These are phyloP conservation scores for Listronotus oregonensis DNA, from an alignment of 1,140 invertebrate genomes.

Conservation along the genomic window DNA sequence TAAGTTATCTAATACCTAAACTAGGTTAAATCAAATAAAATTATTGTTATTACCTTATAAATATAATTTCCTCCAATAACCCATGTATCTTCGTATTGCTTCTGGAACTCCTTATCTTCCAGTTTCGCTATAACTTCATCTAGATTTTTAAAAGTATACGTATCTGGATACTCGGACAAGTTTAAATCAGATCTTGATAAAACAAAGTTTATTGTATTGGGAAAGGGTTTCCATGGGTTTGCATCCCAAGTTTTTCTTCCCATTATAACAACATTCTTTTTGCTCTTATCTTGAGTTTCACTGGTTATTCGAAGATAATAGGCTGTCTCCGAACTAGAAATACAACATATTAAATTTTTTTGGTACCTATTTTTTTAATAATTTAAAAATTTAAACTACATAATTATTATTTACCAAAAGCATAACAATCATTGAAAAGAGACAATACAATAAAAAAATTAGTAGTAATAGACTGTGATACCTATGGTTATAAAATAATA, in stretches of 20 bases:
- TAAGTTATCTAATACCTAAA: too few species aligned
- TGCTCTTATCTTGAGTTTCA: constrained; percentile 62
- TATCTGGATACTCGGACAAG: constrained; percentile 63
- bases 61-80: constrained; percentile 81
- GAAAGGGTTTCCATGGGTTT: constrained; percentile 83
- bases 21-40: too few species aligned
- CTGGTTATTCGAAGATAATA: constrained; percentile 83
- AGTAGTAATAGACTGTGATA: too few species aligned
- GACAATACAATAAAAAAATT: too few species aligned
- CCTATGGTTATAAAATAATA: too few species aligned
- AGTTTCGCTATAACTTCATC: constrained; percentile 68
- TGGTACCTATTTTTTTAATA: too few species aligned
- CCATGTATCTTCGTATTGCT: constrained; percentile 80
- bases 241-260: constrained; percentile 90
- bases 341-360: neutral
- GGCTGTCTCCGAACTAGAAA: constrained; percentile 81
- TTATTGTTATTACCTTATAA: constrained; percentile 66
- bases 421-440: too few species aligned
- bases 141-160: constrained; percentile 67
- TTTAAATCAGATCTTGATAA: constrained; percentile 65
- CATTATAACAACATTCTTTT: constrained; percentile 90
- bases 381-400: too few species aligned
- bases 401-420: too few species aligned
- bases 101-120: constrained; percentile 56
- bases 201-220: constrained; percentile 82